Evolutionary conservation across 2,888 invertebrate genomes (phyloP), one percentile per base, ranked within the genome.

Genomic region (Capitulum mitella): DNA sequence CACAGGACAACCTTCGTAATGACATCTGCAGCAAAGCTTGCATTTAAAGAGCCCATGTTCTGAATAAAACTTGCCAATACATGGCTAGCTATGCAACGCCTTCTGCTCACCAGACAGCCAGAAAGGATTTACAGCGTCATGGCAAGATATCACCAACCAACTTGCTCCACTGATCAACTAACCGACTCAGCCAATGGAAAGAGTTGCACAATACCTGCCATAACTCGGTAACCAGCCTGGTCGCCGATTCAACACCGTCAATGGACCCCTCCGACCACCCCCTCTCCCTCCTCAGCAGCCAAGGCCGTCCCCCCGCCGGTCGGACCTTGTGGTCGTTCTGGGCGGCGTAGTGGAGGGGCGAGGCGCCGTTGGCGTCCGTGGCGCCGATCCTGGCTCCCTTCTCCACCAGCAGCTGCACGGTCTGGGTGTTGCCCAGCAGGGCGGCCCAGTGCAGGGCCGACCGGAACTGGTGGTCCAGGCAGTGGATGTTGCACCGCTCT

Each of bases 401-500:
- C 34, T 22, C 64, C 64, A 37, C 64, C 64, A 64, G 64, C 16
- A 64, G 64, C 37, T 34, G 6, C 34, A 64, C 64, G 3, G 64
- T 64, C 19, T 34, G 34, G 14, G 64, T n/a, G 37, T 14, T 19
- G 19, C 64, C 64, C 12, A 64, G 64, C 64, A 64, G 64, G 5
- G 64, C 64, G 6, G 64, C 64, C 64, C 64, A 64, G 64, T 64
- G 64, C 22, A 64, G 64, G 3, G 64, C 64, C 32, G 64, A 64
- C 5, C 64, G 64, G 34, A 64, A 64, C 64, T 64, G 64, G 19
- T 37, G 34, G 37, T 64, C 64, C 64, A 64, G 37, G 10, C 64
- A 64, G 64, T 64, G 64, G 64, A 64, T 64, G 64, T 64, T 64
- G 34, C 64, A 64, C 34, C 64, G 64, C 22, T 32, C 64, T 64